Evolutionary conservation across 2,113 vertebrate genomes (phyloP).

Genomic region (Ivindomyrus marchei): DNA sequence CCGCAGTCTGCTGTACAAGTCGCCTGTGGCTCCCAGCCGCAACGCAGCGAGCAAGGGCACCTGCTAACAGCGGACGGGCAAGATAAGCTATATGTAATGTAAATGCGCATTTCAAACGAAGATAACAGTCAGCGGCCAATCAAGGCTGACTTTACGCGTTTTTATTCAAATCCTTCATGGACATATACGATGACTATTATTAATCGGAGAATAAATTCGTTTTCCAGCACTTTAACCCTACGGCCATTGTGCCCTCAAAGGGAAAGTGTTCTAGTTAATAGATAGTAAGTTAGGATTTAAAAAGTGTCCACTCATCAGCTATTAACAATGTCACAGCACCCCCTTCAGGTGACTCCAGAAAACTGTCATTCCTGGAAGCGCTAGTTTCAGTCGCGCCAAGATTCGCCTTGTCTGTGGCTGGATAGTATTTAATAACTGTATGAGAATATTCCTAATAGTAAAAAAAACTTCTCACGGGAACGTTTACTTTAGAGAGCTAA

Average conservation of each 20-base stretch:
- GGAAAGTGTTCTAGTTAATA: background rate
- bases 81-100: background rate
- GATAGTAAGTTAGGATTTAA: background rate
- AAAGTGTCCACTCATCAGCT: background rate
- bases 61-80: background rate
- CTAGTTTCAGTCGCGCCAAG: background rate
- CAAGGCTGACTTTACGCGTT: background rate
- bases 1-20: background rate
- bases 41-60: background rate
- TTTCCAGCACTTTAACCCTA: background rate
- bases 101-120: background rate
- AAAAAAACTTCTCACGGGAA: background rate
- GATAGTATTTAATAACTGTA: background rate
- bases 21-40: background rate
- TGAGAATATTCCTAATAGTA: background rate
- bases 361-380: background rate
- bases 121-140: background rate
- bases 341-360: constrained; percentile 2
- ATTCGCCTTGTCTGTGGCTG: background rate
- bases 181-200: background rate
- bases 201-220: background rate
- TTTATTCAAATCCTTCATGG: background rate
- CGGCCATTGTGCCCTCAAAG: background rate
- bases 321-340: constrained; percentile 22
- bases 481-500: background rate